phyloP scores from a whole-genome alignment of 2,888 invertebrate species.

The Arctia plantaginis region DNA sequence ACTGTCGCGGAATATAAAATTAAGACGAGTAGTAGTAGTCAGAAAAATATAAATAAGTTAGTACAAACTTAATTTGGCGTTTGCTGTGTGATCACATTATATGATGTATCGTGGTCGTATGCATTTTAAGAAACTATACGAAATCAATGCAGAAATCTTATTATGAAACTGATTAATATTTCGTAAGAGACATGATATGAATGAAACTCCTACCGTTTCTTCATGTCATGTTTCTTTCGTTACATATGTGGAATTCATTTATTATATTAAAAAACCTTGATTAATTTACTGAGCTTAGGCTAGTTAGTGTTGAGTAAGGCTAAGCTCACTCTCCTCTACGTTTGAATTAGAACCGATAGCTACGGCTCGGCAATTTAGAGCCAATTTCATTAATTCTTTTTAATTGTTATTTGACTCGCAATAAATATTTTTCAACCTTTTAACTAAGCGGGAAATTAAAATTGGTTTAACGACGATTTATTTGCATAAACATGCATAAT shows the following conservation, averaged over 20 bases:
- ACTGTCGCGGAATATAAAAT: background rate
- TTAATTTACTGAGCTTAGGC: background rate
- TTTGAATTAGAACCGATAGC: too few relatives aligned
- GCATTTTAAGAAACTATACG: background rate
- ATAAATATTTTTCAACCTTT: background rate
- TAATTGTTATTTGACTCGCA: background rate
- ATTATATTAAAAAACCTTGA: background rate
- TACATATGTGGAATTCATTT: background rate
- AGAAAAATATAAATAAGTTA: background rate
- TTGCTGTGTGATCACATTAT: background rate
- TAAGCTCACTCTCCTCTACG: too few relatives aligned
- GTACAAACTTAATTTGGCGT: background rate
- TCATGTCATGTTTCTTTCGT: background rate
- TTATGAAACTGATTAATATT: background rate
- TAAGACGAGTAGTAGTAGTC: too few relatives aligned
- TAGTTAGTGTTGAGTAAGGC: background rate
- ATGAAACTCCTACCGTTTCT: background rate
- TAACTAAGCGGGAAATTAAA: background rate
- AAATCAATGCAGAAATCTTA: background rate
- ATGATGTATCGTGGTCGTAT: background rate
- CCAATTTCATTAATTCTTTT: background rate
- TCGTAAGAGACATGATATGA: background rate
- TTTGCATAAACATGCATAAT: background rate
- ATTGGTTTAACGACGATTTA: background rate
- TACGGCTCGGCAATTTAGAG: too few relatives aligned